Conservation (phyloP, 1,140 invertebrate genomes). For the Sycophila sp. region DNA sequence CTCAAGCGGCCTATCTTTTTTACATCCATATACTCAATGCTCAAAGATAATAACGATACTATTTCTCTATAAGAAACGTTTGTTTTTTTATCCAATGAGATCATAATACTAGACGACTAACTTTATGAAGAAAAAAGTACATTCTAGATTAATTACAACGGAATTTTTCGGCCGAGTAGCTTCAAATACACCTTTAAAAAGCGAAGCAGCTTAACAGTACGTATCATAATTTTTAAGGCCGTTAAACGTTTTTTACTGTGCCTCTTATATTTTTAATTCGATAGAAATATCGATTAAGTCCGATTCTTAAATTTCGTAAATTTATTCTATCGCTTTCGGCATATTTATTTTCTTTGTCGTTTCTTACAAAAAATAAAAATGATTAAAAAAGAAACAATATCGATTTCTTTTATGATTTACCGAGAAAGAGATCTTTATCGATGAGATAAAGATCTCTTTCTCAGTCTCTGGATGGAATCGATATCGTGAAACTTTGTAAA, state of each 20-base stretch:
- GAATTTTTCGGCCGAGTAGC: constrained; percentile 41
- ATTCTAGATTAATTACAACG: constrained; percentile 25
- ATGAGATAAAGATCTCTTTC: neutral
- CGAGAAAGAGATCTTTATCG: neutral
- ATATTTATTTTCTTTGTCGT: neutral
- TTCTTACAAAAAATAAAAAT: constrained; percentile 13
- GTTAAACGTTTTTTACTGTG: constrained; percentile 25
- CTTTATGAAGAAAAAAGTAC: constrained; percentile 39
- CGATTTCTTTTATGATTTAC: neutral
- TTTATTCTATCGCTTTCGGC: neutral
- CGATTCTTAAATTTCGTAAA: constrained; percentile 1
- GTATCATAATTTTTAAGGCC: constrained; percentile 39
- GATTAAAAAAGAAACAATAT: neutral
- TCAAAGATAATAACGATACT: constrained; percentile 38
- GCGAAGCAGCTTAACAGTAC: constrained; percentile 33
- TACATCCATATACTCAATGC: constrained; percentile 48
- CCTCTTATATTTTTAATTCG: neutral
- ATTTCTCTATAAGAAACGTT: constrained; percentile 46
- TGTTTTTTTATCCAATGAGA: constrained; percentile 49
- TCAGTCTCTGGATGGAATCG: neutral
- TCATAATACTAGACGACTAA: constrained; percentile 53
- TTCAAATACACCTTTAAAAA: constrained; percentile 29
- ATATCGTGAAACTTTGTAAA: neutral
- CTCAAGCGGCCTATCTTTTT: constrained; percentile 40
- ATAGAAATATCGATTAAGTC: neutral